A percentile compares a stretch with the other conserved stretches of the same genome.
Conservation (phyloP, 37 sponge, comb jelly and placozoan genomes). For the Agelas oroides region DNA sequence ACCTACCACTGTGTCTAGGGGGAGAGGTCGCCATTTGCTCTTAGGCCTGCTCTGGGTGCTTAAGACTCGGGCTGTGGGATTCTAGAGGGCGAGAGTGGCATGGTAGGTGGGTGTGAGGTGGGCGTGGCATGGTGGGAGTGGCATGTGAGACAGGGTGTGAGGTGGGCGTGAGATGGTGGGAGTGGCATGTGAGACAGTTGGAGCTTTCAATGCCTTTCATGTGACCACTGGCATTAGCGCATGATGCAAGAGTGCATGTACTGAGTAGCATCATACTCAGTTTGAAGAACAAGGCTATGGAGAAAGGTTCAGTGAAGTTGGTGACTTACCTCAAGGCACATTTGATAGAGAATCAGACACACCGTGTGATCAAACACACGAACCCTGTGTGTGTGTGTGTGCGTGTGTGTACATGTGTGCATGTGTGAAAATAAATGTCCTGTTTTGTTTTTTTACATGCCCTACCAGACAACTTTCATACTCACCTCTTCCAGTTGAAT, state of each 20-base stretch:
- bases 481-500: conserved; percentile 92
- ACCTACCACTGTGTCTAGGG: conserved; percentile 96
- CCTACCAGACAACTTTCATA: too few species aligned
- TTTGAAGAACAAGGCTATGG: neutral
- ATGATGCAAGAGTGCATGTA: neutral
- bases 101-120: neutral
- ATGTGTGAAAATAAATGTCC: neutral
- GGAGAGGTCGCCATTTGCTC: conserved; percentile 96
- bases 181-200: too few species aligned
- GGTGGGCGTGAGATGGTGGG: too few species aligned
- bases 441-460: neutral
- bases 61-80: conserved; percentile 81
- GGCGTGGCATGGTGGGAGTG: neutral
- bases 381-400: conserved; percentile 44
- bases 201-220: too few species aligned
- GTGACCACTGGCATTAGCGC: too few species aligned
- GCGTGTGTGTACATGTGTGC: neutral
- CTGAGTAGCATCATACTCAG: too few species aligned
- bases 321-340: conserved; percentile 84
- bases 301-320: neutral
- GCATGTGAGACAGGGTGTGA: neutral
- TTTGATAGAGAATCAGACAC: conserved; percentile 86
- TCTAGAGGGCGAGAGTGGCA: conserved; percentile 29
- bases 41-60: conserved; percentile 65
- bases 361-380: conserved; percentile 86